Conservation (phyloP, 2,888 invertebrate genomes). For the Chymomyza procnemis region DNA sequence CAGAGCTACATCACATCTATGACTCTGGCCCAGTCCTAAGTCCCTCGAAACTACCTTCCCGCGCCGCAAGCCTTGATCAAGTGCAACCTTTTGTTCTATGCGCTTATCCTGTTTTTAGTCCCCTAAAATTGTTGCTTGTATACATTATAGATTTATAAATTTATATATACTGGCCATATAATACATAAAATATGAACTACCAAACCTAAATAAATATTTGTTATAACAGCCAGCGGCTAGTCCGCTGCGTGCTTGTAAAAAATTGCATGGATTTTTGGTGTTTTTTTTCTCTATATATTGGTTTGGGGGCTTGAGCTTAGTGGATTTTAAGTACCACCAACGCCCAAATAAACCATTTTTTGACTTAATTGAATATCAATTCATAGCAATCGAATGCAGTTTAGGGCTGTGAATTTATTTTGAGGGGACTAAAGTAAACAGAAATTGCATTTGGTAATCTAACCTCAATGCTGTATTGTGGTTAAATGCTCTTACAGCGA, state of each 20-base stretch:
- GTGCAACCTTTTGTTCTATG: background rate
- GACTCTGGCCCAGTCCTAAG: background rate
- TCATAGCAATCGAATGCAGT: slow-evolving; percentile 54
- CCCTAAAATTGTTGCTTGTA: background rate
- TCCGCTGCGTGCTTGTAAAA: background rate
- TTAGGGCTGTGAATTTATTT: background rate
- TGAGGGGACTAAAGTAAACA: background rate
- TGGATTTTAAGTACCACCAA: background rate
- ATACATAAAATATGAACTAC: slow-evolving; percentile 63
- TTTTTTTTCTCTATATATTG: background rate
- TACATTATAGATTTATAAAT: background rate
- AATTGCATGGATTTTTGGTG: background rate
- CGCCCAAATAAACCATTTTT: slow-evolving; percentile 16
- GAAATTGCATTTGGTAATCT: background rate
- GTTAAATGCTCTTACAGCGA: background rate
- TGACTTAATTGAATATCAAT: slow-evolving; percentile 70
- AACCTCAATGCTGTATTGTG: background rate
- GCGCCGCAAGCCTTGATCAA: background rate
- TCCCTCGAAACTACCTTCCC: background rate
- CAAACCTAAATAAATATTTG: slow-evolving; percentile 68
- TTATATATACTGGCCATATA: slow-evolving; percentile 52
- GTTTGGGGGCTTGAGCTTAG: background rate
- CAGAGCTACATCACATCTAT: background rate
- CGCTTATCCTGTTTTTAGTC: background rate
- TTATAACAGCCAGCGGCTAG: slow-evolving; percentile 33